A percentile compares a stretch with the other conserved stretches of the same genome.
Evolutionary conservation across 2,888 invertebrate genomes (phyloP).

Genomic region (Rhopalosiphum nymphaeae): DNA sequence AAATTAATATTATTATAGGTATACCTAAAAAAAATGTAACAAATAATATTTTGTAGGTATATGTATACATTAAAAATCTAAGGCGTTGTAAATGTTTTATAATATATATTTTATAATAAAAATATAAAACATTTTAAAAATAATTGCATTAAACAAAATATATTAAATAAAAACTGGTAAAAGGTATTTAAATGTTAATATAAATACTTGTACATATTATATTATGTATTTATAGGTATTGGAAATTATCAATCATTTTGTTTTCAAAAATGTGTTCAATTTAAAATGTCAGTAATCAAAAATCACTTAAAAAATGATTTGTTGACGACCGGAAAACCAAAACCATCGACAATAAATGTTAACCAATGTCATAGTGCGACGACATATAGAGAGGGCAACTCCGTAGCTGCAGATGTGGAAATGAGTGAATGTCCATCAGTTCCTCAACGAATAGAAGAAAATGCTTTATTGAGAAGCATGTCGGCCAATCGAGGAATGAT

Average conservation of each 20-base stretch:
- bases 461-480: slow-evolving; percentile 3
- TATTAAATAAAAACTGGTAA: background rate
- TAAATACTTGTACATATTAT: background rate
- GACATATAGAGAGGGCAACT: background rate
- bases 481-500: background rate
- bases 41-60: background rate
- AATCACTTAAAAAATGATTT: background rate
- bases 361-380: background rate
- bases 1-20: background rate
- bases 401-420: background rate
- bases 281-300: background rate
- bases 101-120: background rate
- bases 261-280: background rate
- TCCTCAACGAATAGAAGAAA: background rate
- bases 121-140: background rate
- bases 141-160: background rate
- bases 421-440: background rate
- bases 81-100: background rate
- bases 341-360: background rate
- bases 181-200: background rate
- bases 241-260: background rate
- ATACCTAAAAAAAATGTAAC: background rate
- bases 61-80: background rate
- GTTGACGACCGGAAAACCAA: background rate
- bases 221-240: background rate